A percentile compares a stretch with the other conserved stretches of the same genome.
Conservation (phyloP, 2,888 invertebrate genomes). For the Dolichomitus sp. region DNA sequence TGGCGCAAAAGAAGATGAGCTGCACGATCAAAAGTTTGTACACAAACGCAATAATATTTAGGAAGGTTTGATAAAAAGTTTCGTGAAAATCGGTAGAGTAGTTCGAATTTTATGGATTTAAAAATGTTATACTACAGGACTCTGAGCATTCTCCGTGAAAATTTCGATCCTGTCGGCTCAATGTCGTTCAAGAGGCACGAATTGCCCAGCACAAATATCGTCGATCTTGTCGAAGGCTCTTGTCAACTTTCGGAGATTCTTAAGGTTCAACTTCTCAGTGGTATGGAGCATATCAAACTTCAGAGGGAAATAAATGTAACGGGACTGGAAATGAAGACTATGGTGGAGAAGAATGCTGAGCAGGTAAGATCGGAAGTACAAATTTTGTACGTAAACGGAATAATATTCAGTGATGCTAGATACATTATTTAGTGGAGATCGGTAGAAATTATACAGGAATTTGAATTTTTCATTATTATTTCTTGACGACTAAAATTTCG, state of each 20-base stretch:
- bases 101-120: no score
- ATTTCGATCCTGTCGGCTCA: conserved; percentile 87
- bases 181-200: conserved; percentile 84
- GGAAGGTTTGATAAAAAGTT: no score
- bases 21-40: no score
- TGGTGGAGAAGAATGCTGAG: conserved; percentile 89
- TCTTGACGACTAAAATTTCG: no score
- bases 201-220: conserved; percentile 88
- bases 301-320: conserved; percentile 80
- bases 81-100: no score
- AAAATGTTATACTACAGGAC: conserved; percentile 79
- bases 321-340: conserved; percentile 86
- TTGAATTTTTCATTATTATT: no score
- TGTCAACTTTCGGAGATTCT: conserved; percentile 89
- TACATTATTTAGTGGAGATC: no score
- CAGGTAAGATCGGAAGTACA: conserved; percentile 86
- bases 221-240: conserved; percentile 89
- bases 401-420: no score
- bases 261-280: conserved; percentile 85
- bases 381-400: no score
- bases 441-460: no score
- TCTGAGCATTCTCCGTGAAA: conserved; percentile 86
- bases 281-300: conserved; percentile 78
- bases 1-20: no score
- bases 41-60: no score